Percentiles rank a stretch among this genome's conserved stretches.
These are phyloP conservation scores for Eucriotettix oculatus DNA, from an alignment of 2,888 invertebrate genomes.

Conservation along the genomic window DNA sequence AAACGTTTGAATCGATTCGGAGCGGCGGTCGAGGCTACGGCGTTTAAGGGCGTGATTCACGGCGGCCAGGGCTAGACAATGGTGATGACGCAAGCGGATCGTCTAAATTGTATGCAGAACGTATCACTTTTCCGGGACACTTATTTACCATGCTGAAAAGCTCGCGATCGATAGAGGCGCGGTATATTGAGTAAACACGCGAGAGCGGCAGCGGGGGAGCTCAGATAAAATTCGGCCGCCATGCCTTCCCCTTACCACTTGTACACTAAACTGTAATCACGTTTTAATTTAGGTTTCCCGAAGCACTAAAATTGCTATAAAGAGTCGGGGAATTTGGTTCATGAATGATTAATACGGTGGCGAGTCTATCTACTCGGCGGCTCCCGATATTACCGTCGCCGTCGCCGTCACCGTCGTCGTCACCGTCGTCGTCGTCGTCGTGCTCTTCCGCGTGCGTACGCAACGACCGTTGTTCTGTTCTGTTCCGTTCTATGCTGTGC, in stretches of 20 bases:
- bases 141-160: conserved; percentile 18
- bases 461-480: too few species aligned
- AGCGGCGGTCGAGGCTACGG: conserved; percentile 2
- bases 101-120: conserved; percentile 17
- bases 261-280: conserved; percentile 8
- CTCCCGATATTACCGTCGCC: not conserved
- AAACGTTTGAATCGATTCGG: conserved; percentile 10
- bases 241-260: not conserved
- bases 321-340: conserved; percentile 8
- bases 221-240: conserved; percentile 1
- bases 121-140: conserved; percentile 17
- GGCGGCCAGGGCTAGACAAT: conserved; percentile 11
- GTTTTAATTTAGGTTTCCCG: conserved; percentile 5
- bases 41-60: conserved; percentile 9
- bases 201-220: conserved; percentile 5
- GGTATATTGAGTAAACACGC: conserved; percentile 18
- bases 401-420: too few species aligned
- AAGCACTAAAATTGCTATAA: conserved; percentile 9
- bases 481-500: too few species aligned
- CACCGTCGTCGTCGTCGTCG: too few species aligned
- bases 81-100: conserved; percentile 14
- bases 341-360: conserved; percentile 11
- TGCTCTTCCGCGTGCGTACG: too few species aligned
- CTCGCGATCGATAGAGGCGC: conserved; percentile 14
- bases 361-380: not conserved